Conservation (phyloP, 1,140 invertebrate genomes). For the Archivesica marissinica region DNA sequence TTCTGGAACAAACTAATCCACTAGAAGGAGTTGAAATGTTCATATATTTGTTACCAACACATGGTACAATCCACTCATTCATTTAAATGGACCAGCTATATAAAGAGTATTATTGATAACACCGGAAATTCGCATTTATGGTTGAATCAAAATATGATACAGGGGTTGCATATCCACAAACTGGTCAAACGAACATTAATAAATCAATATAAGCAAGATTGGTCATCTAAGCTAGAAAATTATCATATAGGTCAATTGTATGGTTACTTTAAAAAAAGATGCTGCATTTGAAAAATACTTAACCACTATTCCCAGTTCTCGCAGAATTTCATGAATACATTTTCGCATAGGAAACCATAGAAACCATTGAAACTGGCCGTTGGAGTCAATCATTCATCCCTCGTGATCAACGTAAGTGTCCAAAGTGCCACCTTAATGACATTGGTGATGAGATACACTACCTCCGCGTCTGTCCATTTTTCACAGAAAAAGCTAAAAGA, state of each 20-base stretch:
- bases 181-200: background rate
- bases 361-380: too few species aligned
- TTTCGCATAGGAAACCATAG: too few species aligned
- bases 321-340: background rate
- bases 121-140: background rate
- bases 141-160: background rate
- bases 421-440: too few species aligned
- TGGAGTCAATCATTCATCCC: too few species aligned
- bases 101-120: background rate
- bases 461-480: too few species aligned
- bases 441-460: too few species aligned
- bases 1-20: conserved; percentile 8
- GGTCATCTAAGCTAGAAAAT: background rate
- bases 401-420: too few species aligned
- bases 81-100: background rate
- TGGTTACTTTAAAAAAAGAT: background rate
- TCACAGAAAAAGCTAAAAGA: too few species aligned
- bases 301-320: background rate
- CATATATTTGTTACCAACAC: background rate
- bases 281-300: background rate
- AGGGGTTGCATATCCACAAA: background rate
- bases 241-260: conserved; percentile 3
- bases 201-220: conserved; percentile 12
- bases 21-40: background rate
- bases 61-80: background rate